phyloP scores from a whole-genome alignment of 2,797 vertebrate genomes.

The Anableps anableps region DNA sequence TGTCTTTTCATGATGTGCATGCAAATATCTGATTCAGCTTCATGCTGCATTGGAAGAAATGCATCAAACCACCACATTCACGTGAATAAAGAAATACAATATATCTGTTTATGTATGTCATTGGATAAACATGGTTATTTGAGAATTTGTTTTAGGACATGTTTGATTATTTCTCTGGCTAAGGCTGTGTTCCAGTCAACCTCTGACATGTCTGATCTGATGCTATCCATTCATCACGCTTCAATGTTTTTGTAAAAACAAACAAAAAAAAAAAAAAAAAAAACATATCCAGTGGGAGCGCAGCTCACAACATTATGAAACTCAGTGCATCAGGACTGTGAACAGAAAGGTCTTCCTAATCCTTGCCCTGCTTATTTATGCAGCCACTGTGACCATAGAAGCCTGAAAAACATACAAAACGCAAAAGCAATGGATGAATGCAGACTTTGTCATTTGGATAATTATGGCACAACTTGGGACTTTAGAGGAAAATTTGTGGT shows the following conservation, averaged over 20 bases:
- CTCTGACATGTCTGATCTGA: constrained; percentile 54
- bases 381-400: constrained; percentile 34
- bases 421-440: constrained; percentile 52
- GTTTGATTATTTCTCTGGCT: constrained; percentile 64
- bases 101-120: background rate
- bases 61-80: background rate
- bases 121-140: constrained; percentile 49
- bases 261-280: background rate
- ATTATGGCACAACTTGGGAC: constrained; percentile 51
- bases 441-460: constrained; percentile 47
- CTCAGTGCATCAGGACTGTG: constrained; percentile 43
- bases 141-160: constrained; percentile 59
- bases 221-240: constrained; percentile 71
- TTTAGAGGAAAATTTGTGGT: constrained; percentile 50
- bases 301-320: constrained; percentile 28
- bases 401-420: constrained; percentile 57
- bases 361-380: constrained; percentile 59
- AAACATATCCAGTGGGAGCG: constrained; percentile 43
- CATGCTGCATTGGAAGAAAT: background rate
- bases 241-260: constrained; percentile 28
- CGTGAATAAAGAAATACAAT: background rate
- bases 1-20: background rate
- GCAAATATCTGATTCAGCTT: background rate
- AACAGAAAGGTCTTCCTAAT: constrained; percentile 58
- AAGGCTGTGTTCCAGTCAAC: constrained; percentile 53